A percentile compares a stretch with the other conserved stretches of the same genome.
phyloP scores from a whole-genome alignment of 2,797 vertebrate genomes.

The Enteromius paludinosus region DNA sequence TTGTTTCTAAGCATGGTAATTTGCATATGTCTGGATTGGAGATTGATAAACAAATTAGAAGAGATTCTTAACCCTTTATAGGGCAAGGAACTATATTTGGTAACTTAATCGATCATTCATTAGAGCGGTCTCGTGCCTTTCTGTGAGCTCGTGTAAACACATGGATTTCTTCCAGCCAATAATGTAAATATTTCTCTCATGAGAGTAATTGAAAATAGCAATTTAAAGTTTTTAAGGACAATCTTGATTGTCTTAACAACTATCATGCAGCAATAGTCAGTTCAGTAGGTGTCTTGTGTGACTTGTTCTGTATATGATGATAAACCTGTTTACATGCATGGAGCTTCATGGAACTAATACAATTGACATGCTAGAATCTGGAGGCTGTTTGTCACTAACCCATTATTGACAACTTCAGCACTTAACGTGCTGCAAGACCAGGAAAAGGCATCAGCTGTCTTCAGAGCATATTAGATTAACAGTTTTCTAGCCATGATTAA shows the following conservation, averaged over 20 bases:
- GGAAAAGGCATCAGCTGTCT: conserved; percentile 4
- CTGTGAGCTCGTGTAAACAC: too few species aligned
- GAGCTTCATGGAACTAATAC: background rate
- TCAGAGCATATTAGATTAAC: conserved; percentile 16
- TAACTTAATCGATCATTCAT: too few species aligned
- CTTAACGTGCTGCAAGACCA: background rate
- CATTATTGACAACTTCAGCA: conserved; percentile 24
- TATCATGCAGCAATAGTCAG: background rate
- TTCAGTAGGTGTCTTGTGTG: background rate
- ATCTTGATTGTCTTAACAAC: background rate
- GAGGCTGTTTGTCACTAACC: conserved; percentile 1
- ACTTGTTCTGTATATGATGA: background rate
- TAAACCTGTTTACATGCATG: background rate
- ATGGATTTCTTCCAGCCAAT: too few species aligned
- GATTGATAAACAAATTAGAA: too few species aligned
- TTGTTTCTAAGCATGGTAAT: too few species aligned
- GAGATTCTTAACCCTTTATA: too few species aligned
- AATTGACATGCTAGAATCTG: background rate
- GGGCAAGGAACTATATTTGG: too few species aligned
- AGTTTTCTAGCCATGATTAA: conserved; percentile 35
- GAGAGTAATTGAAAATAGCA: background rate
- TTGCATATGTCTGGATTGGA: too few species aligned
- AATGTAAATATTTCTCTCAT: background rate
- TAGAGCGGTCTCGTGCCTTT: too few species aligned
- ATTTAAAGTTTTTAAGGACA: background rate